phyloP scores from a whole-genome alignment of 2,113 vertebrate species.

The Marcusenius ussheri region DNA sequence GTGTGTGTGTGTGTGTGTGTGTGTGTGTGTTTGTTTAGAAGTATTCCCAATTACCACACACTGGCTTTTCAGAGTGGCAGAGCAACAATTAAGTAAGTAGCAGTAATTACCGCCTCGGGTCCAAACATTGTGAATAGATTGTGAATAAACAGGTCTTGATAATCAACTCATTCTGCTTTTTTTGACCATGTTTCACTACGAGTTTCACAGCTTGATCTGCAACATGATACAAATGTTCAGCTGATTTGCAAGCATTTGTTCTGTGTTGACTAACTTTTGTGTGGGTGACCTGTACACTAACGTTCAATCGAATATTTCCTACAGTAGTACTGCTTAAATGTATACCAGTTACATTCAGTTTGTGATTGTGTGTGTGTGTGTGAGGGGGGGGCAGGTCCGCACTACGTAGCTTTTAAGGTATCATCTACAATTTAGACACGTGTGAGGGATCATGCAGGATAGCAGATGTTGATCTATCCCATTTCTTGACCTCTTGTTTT shows the following conservation, averaged over 20 bases:
- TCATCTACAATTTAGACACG: background rate
- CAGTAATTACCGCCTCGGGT: slow-evolving; percentile 29
- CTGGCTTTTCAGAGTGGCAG: slow-evolving; percentile 16
- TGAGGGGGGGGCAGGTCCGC: background rate
- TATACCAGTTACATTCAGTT: background rate
- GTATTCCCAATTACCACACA: slow-evolving; percentile 8
- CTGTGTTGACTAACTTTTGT: background rate
- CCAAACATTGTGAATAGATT: slow-evolving; percentile 25
- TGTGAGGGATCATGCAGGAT: background rate
- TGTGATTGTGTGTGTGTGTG: background rate
- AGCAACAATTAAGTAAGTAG: slow-evolving; percentile 29
- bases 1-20: background rate
- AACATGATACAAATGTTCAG: background rate
- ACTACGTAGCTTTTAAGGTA: background rate
- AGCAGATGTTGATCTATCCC: background rate
- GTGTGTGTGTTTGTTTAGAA: background rate
- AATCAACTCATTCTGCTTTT: slow-evolving; percentile 9
- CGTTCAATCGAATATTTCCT: background rate
- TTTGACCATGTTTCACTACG: background rate
- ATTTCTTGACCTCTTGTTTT: background rate
- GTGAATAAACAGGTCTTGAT: slow-evolving; percentile 27
- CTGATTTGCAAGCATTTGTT: background rate
- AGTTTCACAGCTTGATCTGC: background rate
- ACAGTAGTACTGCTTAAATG: background rate
- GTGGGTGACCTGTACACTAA: background rate